These are phyloP conservation scores for Echinometra lucunter DNA, from an alignment of 53 echinoderm and acorn worm species.

Conservation along the genomic window DNA sequence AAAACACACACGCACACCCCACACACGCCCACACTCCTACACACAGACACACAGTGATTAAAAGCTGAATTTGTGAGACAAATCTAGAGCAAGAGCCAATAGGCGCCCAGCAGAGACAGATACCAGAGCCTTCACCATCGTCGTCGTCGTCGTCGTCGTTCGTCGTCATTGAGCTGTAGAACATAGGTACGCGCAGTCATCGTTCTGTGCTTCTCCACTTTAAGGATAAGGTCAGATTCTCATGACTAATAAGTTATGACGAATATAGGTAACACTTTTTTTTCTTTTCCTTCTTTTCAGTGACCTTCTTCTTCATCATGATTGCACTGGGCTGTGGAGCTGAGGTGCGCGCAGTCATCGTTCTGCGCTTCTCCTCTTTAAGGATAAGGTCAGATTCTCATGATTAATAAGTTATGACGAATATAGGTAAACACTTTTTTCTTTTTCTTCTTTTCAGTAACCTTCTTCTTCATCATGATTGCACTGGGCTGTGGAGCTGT, in stretches of 20 bases:
- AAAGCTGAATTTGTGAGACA: no score
- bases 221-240: no score
- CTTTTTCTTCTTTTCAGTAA: slow-evolving; percentile 41
- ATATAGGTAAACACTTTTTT: not conserved
- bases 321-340: slow-evolving; percentile 59
- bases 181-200: slow-evolving; percentile 54
- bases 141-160: no score
- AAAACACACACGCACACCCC: no score
- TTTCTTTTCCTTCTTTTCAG: not conserved
- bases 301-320: slow-evolving; percentile 59
- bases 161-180: slow-evolving; percentile 45
- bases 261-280: no score
- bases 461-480: slow-evolving; percentile 71
- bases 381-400: not conserved
- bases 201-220: slow-evolving; percentile 45
- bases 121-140: no score
- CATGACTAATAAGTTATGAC: not conserved
- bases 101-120: no score
- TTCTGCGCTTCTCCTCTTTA: slow-evolving; percentile 40
- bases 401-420: not conserved
- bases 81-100: no score
- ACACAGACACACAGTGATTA: no score
- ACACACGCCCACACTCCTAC: no score
- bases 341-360: slow-evolving; percentile 59
- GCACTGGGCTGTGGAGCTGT: slow-evolving; percentile 66